phyloP scores from a whole-genome alignment of 2,888 invertebrate genomes.

The Chrysomela aeneicollis region DNA sequence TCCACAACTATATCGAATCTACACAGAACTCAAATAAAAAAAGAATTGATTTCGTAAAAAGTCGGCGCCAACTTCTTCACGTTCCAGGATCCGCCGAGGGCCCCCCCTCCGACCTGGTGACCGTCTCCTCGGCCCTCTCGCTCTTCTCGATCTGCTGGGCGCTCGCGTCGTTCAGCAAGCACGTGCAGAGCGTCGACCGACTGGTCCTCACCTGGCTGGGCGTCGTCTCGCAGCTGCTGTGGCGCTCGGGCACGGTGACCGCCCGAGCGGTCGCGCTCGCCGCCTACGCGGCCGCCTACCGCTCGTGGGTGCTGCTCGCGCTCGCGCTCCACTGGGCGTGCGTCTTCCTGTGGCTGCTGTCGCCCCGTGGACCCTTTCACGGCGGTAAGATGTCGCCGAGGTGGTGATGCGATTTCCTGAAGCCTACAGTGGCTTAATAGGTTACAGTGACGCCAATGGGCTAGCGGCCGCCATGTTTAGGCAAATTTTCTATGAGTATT shows the following conservation, averaged over 20 bases:
- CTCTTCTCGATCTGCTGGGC: constrained; percentile 91
- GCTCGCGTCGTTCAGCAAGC: constrained; percentile 89
- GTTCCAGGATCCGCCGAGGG: constrained; percentile 33
- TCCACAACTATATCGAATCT: not conserved
- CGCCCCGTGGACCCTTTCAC: constrained; percentile 84
- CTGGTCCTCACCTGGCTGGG: constrained; percentile 68
- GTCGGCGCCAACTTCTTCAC: not conserved
- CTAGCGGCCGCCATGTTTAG: too few species aligned
- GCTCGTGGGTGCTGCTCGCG: constrained; percentile 55
- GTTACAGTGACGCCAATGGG: too few species aligned
- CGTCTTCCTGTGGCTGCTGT: constrained; percentile 89
- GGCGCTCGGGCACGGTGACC: constrained; percentile 85
- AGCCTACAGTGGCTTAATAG: too few species aligned
- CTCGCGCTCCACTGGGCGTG: constrained; percentile 85
- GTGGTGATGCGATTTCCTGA: too few species aligned
- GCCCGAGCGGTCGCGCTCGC: constrained; percentile 83
- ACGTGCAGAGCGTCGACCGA: constrained; percentile 85
- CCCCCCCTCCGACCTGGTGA: constrained; percentile 75
- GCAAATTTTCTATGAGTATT: too few species aligned
- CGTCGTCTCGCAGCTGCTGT: constrained; percentile 69
- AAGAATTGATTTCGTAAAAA: too few species aligned
- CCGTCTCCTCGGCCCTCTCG: constrained; percentile 82
- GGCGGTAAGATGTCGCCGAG: too few species aligned
- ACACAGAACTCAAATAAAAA: not conserved
- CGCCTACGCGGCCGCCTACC: constrained; percentile 73